A percentile compares a stretch with the other conserved stretches of the same genome.
Evolutionary conservation across 1,140 invertebrate species (phyloP).

Genomic region (Lordiphosa stackelbergi): DNA sequence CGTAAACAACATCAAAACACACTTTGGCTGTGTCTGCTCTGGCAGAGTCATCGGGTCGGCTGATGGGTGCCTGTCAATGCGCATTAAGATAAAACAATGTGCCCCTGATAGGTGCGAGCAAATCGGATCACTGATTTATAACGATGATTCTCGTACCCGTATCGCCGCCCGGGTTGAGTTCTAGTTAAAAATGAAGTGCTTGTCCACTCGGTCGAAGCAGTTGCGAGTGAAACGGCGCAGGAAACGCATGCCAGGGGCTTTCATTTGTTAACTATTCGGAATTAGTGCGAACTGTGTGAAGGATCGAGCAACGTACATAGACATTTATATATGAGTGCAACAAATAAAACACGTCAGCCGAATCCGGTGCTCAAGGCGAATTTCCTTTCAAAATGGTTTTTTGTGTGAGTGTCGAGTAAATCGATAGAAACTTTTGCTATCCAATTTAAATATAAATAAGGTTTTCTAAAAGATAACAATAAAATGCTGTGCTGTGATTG

Average conservation of each 20-base stretch:
- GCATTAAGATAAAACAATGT: conserved; percentile 64
- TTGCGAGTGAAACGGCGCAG: conserved; percentile 34
- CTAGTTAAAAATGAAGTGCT: conserved; percentile 57
- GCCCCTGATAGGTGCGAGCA: conserved; percentile 37
- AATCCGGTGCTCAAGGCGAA: conserved; percentile 73
- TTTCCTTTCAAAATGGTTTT: conserved; percentile 74
- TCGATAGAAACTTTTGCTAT: too few species aligned
- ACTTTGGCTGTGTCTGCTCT: conserved; percentile 36
- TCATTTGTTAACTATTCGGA: neutral
- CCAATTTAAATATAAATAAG: too few species aligned
- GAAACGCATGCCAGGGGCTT: conserved; percentile 20
- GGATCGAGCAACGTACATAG: conserved; percentile 28
- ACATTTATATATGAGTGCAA: conserved; percentile 35
- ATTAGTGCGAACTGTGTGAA: conserved; percentile 27
- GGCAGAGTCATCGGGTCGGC: conserved; percentile 3
- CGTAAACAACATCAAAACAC: conserved; percentile 34
- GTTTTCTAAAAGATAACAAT: too few species aligned
- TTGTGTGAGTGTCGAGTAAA: conserved; percentile 58
- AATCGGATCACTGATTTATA: conserved; percentile 67
- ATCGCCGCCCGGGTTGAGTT: conserved; percentile 20
- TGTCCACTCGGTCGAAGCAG: conserved; percentile 40
- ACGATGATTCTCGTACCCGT: conserved; percentile 44
- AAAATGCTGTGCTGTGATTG: too few species aligned
- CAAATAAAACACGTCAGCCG: conserved; percentile 45
- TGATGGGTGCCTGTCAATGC: conserved; percentile 65